phyloP scores from a whole-genome alignment of 2,797 vertebrate species.

The Myoxocephalus aenaeus region DNA sequence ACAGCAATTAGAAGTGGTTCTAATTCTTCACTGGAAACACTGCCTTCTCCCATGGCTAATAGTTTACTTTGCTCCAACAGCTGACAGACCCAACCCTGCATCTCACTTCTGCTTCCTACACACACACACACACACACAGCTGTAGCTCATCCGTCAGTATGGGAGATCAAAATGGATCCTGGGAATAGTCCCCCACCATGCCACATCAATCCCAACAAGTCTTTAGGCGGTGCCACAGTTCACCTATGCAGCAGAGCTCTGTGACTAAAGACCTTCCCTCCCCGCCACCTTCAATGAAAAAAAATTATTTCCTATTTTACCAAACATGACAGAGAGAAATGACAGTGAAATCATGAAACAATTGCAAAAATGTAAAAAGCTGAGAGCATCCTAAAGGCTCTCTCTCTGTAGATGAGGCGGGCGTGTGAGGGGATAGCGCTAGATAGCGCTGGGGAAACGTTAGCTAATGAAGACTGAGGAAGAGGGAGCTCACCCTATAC shows the following conservation, averaged over 20 bases:
- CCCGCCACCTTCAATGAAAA: slow-evolving; percentile 1
- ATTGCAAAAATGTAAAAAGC: slow-evolving; percentile 42
- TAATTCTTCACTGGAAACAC: slow-evolving; percentile 79
- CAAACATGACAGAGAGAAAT: slow-evolving; percentile 57
- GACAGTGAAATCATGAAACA: slow-evolving; percentile 51
- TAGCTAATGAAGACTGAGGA: slow-evolving; percentile 75
- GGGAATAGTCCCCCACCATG: slow-evolving; percentile 59
- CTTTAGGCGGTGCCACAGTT: slow-evolving; percentile 44
- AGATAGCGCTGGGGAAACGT: slow-evolving; percentile 51
- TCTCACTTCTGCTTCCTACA: slow-evolving; percentile 42
- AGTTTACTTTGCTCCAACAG: slow-evolving; percentile 81
- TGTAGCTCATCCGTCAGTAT: slow-evolving; percentile 69
- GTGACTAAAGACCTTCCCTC: slow-evolving; percentile 18
- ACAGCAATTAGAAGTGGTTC: slow-evolving; percentile 82
- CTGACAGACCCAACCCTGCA: slow-evolving; percentile 72
- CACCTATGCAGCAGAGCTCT: slow-evolving; percentile 38
- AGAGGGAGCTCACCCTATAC: slow-evolving; percentile 56
- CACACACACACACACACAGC: slow-evolving; percentile 60
- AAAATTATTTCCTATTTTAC: slow-evolving; percentile 40
- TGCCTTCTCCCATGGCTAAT: slow-evolving; percentile 76
- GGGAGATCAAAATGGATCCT: slow-evolving; percentile 73
- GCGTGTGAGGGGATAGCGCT: slow-evolving; percentile 42
- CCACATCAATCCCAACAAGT: slow-evolving; percentile 68
- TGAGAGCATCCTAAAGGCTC: slow-evolving; percentile 31
- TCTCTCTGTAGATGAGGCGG: slow-evolving; percentile 43